Percentiles rank a stretch among this genome's conserved stretches.
phyloP scores from a whole-genome alignment of 2,888 invertebrate species.

The Phengaris arion region DNA sequence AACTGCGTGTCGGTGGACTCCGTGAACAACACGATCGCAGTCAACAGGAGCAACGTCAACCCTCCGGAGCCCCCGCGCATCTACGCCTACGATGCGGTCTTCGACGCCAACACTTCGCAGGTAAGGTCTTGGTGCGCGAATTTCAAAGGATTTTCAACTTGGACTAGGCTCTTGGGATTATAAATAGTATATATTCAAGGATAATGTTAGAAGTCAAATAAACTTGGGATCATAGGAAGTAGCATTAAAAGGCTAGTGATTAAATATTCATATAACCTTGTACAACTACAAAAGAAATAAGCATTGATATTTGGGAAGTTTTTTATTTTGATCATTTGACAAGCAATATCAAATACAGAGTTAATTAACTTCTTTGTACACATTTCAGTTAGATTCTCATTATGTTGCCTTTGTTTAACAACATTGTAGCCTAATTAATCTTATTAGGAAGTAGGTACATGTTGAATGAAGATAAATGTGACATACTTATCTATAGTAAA shows the following conservation, averaged over 20 bases:
- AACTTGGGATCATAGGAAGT: neutral
- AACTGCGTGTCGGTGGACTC: constrained; percentile 88
- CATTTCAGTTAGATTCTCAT: neutral
- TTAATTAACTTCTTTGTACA: neutral
- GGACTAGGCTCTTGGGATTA: neutral
- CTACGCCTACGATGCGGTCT: constrained; percentile 97
- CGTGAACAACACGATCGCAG: constrained; percentile 87
- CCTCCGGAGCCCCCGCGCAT: constrained; percentile 89
- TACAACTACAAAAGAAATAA: neutral
- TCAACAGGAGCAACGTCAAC: constrained; percentile 85
- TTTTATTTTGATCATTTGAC: neutral
- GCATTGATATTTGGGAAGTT: neutral
- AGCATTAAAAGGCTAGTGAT: neutral
- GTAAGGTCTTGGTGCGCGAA: constrained; percentile 59
- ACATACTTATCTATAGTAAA: neutral
- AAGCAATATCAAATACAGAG: too few relatives aligned
- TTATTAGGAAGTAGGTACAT: neutral
- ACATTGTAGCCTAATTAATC: neutral
- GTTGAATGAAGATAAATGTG: neutral
- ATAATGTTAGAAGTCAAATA: neutral
- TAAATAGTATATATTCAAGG: neutral
- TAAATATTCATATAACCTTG: constrained; percentile 14
- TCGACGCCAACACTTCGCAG: constrained; percentile 91
- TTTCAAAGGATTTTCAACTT: neutral
- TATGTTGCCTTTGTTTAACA: neutral